These are phyloP conservation scores for Tachysurus fulvidraco DNA, from an alignment of 2,113 vertebrate species.

Conservation along the genomic window DNA sequence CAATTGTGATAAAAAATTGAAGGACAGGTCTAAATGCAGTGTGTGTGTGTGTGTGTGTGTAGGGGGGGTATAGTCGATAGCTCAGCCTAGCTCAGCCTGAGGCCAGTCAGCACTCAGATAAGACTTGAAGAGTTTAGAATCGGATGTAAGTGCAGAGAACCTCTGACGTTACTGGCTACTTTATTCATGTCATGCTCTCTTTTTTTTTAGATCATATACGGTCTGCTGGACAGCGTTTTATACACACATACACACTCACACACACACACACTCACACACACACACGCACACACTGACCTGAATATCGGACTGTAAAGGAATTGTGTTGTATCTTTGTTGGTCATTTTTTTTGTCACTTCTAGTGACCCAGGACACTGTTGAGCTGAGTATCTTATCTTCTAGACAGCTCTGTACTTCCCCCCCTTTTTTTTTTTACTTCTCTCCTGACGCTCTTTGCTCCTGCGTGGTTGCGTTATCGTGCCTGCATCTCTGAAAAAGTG, in stretches of 20 bases:
- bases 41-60: not conserved
- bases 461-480: not conserved
- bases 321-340: slow-evolving; percentile 1
- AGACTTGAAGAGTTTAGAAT: slow-evolving; percentile 16
- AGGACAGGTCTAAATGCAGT: not conserved
- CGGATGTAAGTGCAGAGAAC: slow-evolving; percentile 1
- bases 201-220: slow-evolving; percentile 51
- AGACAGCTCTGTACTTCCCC: not conserved
- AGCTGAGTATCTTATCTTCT: not conserved
- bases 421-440: not conserved
- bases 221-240: slow-evolving; percentile 30
- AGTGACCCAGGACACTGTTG: not conserved
- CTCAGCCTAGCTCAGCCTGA: not conserved
- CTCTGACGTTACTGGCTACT: slow-evolving; percentile 23
- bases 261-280: not conserved
- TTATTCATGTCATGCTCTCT: slow-evolving; percentile 30
- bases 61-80: not conserved
- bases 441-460: not conserved
- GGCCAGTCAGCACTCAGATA: slow-evolving; percentile 16
- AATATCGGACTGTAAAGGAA: slow-evolving; percentile 29
- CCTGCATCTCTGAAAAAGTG: not conserved
- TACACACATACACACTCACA: slow-evolving; percentile 14
- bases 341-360: not conserved
- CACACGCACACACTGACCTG: not conserved
- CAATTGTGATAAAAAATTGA: not conserved